Conservation (phyloP, 2,113 vertebrate genomes). For the Diphyllodes magnificus region DNA sequence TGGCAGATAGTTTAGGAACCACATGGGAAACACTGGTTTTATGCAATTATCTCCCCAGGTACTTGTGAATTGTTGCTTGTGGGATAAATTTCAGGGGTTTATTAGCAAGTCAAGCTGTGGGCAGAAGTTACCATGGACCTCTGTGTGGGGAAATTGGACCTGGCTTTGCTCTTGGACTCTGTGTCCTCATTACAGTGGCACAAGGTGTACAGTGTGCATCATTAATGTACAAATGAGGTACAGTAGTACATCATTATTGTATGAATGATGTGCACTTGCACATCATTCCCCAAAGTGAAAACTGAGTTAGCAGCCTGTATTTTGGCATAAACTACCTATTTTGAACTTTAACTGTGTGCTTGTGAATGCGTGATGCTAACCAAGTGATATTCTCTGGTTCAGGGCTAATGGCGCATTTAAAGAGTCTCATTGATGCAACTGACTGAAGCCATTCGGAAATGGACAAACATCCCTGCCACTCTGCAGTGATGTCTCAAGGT, state of each 20-base stretch:
- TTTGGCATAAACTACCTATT: background rate
- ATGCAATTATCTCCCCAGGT: background rate
- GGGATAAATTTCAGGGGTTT: background rate
- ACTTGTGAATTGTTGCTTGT: background rate
- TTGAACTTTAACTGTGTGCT: background rate
- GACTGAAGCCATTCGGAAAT: background rate
- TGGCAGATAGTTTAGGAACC: background rate
- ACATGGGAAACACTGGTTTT: background rate
- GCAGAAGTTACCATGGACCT: background rate
- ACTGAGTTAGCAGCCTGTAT: background rate
- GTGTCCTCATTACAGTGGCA: background rate
- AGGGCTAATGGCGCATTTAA: background rate
- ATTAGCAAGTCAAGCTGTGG: background rate
- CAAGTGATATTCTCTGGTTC: background rate
- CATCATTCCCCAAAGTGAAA: background rate
- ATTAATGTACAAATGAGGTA: background rate
- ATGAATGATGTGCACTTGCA: background rate
- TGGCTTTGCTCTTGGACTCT: background rate
- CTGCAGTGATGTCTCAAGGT: background rate
- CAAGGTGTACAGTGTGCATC: background rate
- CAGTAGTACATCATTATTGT: background rate
- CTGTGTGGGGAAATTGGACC: background rate
- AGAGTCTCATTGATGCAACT: background rate
- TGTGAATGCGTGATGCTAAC: background rate
- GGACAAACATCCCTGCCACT: background rate